Base-by-base conservation (phyloP, 2,113 vertebrate species). In the Brachionichthys hirsutus region DNA sequence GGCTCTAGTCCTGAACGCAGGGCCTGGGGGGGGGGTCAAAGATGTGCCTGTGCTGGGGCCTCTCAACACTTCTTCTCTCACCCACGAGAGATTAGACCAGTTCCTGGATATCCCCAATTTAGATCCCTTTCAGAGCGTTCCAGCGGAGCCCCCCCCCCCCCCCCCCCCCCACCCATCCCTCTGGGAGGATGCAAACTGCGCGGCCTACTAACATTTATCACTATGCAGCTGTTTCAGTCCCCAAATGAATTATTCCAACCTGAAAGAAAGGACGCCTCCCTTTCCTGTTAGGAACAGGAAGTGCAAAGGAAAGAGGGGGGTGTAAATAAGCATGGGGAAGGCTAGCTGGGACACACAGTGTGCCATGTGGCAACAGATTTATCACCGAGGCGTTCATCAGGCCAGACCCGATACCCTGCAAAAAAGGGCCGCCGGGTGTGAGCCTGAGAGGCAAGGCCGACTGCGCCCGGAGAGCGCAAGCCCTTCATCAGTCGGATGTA, bases 301-400 rank as follows among this genome's bases (percentile, higher is more conserved):
- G 73, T 74, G 51, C 67, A 75, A 61, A 80, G 83, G 81, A 80
- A 84, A 65, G 58, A 78, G 20, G 56, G 20, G 56, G 73, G 79
- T 81, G 82, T 85, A 83, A 81, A 80, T 85, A 80, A 83, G 70
- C 67, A 70, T 62, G 70, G 78, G 71, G 63, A 63, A 68, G 42
- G 72, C 59, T 75, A 80, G 77, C 83, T 66, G 70, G 73, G 73
- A 81, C 77, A 77, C 75, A 74, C 74, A 78, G 73, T 75, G 75
- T 70, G 78, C 68, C 82, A 89, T 87, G 82, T 81, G 80, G 71
- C 82, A 86, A 62, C 79, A 88, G 72, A 90, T 90, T 89, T 89
- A 90, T 89, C 88, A 85, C 85, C 82, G 88, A 81, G 86, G 90
- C 48, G 72, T 71, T 81, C 89, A 82, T 85, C 75, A 68, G 59